These are phyloP conservation scores for Papio anubis DNA, from an alignment of 2,113 vertebrate species.

Conservation along the genomic window DNA sequence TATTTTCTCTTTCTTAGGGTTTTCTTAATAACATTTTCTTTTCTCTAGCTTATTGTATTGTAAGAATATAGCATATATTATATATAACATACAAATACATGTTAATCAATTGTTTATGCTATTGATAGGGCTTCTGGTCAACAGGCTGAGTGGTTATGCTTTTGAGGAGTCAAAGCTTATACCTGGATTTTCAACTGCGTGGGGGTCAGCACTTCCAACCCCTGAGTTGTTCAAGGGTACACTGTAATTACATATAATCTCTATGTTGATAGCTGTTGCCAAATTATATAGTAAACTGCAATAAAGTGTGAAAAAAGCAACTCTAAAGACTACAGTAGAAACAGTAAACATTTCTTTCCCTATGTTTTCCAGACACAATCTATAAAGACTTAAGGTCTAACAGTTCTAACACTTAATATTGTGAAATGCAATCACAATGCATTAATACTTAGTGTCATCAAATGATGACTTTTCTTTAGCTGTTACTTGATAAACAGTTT, in stretches of 20 bases:
- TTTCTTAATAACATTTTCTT: not conserved
- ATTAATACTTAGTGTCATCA: not conserved
- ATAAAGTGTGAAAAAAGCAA: not conserved
- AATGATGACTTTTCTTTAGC: not conserved
- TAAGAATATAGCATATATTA: not conserved
- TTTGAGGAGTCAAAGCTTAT: not conserved
- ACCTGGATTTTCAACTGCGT: not conserved
- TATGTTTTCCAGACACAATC: not conserved
- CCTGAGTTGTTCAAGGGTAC: not conserved
- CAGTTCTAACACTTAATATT: not conserved
- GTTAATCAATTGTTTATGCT: not conserved
- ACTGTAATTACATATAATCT: not conserved
- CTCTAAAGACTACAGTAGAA: not conserved
- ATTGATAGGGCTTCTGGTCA: not conserved
- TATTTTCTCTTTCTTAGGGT: not conserved
- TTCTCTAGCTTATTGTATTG: not conserved
- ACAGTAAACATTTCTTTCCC: not conserved
- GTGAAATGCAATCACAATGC: not conserved
- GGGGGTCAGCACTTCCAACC: not conserved
- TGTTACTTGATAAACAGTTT: slow-evolving; percentile 14
- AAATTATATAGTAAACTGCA: not conserved
- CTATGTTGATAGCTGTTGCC: not conserved
- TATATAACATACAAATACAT: not conserved
- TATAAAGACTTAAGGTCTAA: not conserved
- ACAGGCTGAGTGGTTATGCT: not conserved